Conservation (phyloP, 2,113 vertebrate species). For the Cacatua alba region DNA sequence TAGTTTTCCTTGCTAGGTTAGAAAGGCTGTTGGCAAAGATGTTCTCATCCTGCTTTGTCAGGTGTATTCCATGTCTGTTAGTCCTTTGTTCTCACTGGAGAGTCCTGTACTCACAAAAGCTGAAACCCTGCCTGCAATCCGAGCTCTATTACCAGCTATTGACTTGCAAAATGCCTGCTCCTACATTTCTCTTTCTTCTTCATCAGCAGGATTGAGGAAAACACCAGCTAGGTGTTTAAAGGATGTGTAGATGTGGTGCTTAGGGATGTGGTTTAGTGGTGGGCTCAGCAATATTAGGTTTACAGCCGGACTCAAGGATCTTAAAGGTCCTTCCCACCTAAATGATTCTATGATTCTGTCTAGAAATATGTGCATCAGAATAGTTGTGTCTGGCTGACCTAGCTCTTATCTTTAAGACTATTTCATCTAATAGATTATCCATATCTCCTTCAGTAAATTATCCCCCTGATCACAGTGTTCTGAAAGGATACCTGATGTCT, state of each 20-base stretch:
- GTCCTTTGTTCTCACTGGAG: neutral
- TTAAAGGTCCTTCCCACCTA: neutral
- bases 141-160: neutral
- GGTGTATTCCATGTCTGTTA: neutral
- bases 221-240: neutral
- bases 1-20: neutral
- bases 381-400: neutral
- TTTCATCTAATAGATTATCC: neutral
- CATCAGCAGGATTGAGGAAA: neutral
- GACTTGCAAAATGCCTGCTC: neutral
- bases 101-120: neutral
- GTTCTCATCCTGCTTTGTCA: neutral
- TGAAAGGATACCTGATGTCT: neutral
- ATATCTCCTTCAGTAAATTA: neutral
- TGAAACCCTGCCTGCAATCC: neutral
- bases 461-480: neutral
- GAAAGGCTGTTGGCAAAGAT: neutral
- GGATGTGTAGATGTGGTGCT: accelerated
- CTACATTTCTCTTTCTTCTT: neutral
- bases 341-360: neutral
- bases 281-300: neutral
- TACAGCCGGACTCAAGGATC: neutral
- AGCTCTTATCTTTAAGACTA: neutral
- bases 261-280: neutral
- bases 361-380: neutral